These are phyloP conservation scores for Forpus xanthops DNA, from an alignment of 2,797 vertebrate genomes.

Conservation along the genomic window DNA sequence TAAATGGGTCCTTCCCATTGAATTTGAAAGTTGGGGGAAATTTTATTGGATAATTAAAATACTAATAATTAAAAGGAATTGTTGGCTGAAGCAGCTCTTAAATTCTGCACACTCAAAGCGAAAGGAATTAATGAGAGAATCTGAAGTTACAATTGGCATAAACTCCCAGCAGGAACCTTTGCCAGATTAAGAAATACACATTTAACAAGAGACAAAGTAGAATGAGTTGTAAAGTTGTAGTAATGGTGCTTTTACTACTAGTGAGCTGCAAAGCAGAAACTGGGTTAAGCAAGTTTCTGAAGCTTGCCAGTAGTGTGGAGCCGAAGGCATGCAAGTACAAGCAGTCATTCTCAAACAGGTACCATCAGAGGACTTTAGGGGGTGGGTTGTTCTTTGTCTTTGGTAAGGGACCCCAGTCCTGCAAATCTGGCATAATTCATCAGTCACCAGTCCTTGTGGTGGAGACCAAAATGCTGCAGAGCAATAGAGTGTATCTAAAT, in stretches of 20 bases:
- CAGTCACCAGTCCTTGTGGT: background rate
- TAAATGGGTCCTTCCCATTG: background rate
- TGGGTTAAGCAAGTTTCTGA: background rate
- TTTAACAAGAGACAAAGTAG: conserved; percentile 4
- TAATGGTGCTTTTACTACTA: background rate
- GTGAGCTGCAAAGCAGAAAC: background rate
- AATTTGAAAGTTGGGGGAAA: background rate
- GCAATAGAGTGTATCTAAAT: background rate
- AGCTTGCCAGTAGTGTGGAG: background rate
- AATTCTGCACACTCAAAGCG: background rate
- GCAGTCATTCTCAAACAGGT: background rate
- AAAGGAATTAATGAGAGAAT: background rate
- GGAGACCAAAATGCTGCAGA: background rate
- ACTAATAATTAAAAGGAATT: background rate
- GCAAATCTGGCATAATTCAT: background rate
- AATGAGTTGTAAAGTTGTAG: background rate
- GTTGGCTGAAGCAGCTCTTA: background rate
- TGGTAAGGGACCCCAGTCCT: background rate
- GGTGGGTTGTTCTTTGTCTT: background rate
- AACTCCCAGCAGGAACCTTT: background rate
- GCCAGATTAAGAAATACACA: background rate
- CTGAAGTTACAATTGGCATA: background rate
- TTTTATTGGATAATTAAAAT: background rate
- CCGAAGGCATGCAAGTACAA: background rate
- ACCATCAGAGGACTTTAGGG: background rate